These are phyloP conservation scores for Hymenopus coronatus DNA, from an alignment of 2,888 invertebrate species.

Conservation along the genomic window DNA sequence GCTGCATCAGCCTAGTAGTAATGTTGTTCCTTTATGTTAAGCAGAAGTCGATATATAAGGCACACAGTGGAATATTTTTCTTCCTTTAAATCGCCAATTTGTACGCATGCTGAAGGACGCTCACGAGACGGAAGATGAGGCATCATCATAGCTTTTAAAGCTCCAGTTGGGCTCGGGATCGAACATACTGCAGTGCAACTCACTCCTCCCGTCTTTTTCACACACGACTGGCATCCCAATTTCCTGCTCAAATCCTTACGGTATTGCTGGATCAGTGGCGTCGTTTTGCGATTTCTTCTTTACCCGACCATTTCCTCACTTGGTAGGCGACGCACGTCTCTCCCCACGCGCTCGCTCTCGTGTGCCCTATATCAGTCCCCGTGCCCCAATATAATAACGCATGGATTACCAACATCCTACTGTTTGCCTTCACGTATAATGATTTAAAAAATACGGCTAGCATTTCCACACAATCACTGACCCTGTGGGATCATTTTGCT, in stretches of 20 bases:
- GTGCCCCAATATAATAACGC: neutral
- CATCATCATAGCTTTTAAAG: neutral
- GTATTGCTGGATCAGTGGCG: neutral
- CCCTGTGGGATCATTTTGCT: too few species aligned
- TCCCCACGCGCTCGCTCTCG: neutral
- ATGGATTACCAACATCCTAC: neutral
- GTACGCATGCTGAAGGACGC: too few species aligned
- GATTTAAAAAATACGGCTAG: too few species aligned
- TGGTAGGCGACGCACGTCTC: neutral
- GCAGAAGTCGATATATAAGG: too few species aligned
- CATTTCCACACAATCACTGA: too few species aligned
- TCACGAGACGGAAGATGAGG: neutral
- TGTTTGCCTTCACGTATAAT: neutral
- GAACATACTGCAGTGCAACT: neutral
- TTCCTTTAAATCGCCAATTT: too few species aligned
- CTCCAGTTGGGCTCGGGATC: neutral
- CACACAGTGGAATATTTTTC: too few species aligned
- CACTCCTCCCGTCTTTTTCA: constrained; percentile 7
- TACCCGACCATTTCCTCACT: neutral
- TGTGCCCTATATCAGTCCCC: neutral
- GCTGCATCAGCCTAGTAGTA: too few species aligned
- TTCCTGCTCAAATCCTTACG: neutral
- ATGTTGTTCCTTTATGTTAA: too few species aligned
- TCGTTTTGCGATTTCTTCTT: neutral
- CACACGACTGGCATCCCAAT: constrained; percentile 17